Evolutionary conservation across 2,888 invertebrate species (phyloP).

Genomic region (Acleris sparsana): DNA sequence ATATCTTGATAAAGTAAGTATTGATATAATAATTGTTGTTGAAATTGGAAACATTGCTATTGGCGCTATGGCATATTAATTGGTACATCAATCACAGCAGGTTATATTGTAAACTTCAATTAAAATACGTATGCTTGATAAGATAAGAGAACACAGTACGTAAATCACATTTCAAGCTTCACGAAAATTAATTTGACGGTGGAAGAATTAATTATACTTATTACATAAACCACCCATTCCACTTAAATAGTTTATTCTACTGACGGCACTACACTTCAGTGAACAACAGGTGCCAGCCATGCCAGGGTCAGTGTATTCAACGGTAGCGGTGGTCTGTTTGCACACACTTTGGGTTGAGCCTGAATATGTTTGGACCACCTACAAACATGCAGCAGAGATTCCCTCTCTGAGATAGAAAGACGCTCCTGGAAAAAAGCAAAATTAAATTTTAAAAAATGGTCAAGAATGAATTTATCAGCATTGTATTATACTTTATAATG

Average conservation of each 20-base stretch:
- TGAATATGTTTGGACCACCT: constrained; percentile 92
- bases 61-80: no score
- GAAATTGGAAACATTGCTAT: constrained; percentile 3
- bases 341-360: constrained; percentile 85
- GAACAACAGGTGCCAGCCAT: constrained; percentile 65
- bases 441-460: background rate
- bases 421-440: constrained; percentile 81
- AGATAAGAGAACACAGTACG: background rate
- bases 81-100: constrained; percentile 2
- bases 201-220: background rate
- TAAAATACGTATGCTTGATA: constrained; percentile 7
- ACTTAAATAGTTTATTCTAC: background rate
- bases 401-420: constrained; percentile 86
- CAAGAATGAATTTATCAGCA: background rate
- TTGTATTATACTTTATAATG: no score
- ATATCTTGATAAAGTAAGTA: constrained; percentile 6
- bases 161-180: constrained; percentile 8
- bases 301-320: constrained; percentile 64
- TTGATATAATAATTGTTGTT: background rate
- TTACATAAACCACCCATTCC: background rate
- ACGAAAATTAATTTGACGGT: constrained; percentile 2
- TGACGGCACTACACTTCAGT: constrained; percentile 47
- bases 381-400: constrained; percentile 87
- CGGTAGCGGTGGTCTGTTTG: constrained; percentile 55
- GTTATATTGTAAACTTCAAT: constrained; percentile 5